These are phyloP conservation scores for Siniperca knerii DNA, from an alignment of 2,113 vertebrate genomes.

Conservation along the genomic window DNA sequence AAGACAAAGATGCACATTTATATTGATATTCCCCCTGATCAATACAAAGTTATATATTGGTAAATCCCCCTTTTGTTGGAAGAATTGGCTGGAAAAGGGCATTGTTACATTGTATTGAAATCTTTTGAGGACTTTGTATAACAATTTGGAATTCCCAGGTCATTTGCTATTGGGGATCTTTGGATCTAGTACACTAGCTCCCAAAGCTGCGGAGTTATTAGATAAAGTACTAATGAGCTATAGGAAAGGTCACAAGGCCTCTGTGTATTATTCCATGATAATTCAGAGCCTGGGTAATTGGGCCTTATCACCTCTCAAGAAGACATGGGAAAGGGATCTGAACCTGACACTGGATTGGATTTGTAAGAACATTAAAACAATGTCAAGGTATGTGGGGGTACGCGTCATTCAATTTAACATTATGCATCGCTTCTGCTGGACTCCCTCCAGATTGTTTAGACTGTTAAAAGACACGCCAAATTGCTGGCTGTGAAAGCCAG, in stretches of 20 bases:
- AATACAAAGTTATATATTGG: background rate
- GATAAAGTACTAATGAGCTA: background rate
- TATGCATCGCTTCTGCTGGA: background rate
- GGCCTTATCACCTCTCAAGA: background rate
- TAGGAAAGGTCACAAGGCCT: background rate
- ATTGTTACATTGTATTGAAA: background rate
- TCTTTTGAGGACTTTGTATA: background rate
- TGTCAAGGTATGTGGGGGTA: no score
- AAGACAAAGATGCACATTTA: background rate
- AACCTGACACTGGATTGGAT: background rate
- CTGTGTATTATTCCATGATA: background rate
- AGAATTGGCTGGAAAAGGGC: background rate
- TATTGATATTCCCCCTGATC: background rate
- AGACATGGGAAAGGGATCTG: background rate
- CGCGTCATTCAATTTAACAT: no score
- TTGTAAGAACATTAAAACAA: background rate
- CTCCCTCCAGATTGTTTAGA: background rate
- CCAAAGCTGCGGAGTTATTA: background rate
- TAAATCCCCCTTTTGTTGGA: background rate
- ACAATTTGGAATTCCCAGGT: background rate
- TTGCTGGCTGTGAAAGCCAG: no score
- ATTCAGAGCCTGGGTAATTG: background rate
- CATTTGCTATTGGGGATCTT: background rate
- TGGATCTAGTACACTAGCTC: background rate
- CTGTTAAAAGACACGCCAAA: background rate